These are phyloP conservation scores for Choloepus hoffmanni DNA, from an alignment of 2,113 vertebrate genomes.

Conservation along the genomic window DNA sequence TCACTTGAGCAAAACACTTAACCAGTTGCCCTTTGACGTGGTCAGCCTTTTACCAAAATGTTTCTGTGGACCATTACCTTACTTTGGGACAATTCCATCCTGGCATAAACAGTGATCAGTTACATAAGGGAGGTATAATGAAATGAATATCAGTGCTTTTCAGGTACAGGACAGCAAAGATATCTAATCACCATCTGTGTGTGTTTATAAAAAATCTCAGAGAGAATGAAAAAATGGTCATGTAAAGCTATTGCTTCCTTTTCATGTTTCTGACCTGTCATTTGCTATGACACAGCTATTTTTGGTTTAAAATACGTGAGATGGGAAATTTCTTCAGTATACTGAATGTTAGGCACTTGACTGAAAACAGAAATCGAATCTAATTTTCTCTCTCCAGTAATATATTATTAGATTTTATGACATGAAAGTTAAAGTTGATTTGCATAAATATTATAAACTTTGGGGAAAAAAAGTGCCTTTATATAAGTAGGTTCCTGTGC, in stretches of 20 bases:
- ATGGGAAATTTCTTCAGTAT: slow-evolving; percentile 37
- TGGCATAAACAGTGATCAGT: slow-evolving; percentile 78
- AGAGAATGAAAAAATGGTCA: neutral
- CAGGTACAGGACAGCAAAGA: slow-evolving; percentile 73
- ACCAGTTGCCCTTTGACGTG: slow-evolving; percentile 74
- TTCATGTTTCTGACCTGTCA: neutral
- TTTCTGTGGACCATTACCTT: slow-evolving; percentile 85
- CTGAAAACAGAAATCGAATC: slow-evolving; percentile 51
- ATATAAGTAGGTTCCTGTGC: neutral
- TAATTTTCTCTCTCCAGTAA: slow-evolving; percentile 10
- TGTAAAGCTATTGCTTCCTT: neutral
- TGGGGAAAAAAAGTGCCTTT: neutral
- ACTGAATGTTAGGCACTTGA: slow-evolving; percentile 15
- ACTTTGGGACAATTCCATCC: slow-evolving; percentile 84
- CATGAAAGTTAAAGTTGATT: slow-evolving; percentile 36
- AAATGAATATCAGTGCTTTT: slow-evolving; percentile 81
- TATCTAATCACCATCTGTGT: slow-evolving; percentile 40
- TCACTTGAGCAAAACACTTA: slow-evolving; percentile 71
- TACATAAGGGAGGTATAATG: slow-evolving; percentile 82
- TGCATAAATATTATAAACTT: slow-evolving; percentile 4
- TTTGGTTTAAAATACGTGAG: neutral
- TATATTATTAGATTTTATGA: slow-evolving; percentile 39
- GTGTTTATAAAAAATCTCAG: slow-evolving; percentile 64
- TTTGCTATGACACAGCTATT: slow-evolving; percentile 27
- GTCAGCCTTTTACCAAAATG: slow-evolving; percentile 78